Evolutionary conservation across 2,888 invertebrate genomes (phyloP).

Genomic region (Trachelus tabidus): DNA sequence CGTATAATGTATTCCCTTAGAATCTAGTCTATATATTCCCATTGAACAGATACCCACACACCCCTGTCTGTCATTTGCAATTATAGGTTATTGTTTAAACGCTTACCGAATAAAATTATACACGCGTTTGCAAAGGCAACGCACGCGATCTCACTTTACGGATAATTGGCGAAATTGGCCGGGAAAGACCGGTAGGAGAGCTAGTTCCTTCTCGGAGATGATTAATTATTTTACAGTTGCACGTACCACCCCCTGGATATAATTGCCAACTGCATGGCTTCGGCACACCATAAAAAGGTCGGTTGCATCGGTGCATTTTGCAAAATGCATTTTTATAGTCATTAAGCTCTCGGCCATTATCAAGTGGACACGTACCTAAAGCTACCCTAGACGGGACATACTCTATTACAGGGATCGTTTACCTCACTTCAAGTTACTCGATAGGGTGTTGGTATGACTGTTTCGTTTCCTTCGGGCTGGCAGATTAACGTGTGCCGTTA

Average conservation of each 20-base stretch:
- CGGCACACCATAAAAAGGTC: neutral
- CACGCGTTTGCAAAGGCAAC: neutral
- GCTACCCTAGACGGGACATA: neutral
- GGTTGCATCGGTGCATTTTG: neutral
- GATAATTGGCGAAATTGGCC: neutral
- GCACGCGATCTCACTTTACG: neutral
- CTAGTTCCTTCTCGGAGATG: neutral
- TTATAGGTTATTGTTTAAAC: neutral
- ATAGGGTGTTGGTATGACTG: neutral
- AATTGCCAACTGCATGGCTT: neutral
- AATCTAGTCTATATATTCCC: neutral
- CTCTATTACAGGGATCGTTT: neutral
- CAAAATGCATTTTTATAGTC: neutral
- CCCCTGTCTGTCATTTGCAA: neutral
- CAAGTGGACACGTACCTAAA: neutral
- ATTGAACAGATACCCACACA: neutral
- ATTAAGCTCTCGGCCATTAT: neutral
- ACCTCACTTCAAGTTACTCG: neutral
- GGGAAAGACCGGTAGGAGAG: neutral
- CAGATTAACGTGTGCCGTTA: neutral
- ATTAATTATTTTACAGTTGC: neutral
- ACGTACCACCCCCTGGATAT: neutral
- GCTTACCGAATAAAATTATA: neutral
- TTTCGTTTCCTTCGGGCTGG: neutral
- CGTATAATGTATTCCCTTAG: neutral